Evolutionary conservation across 2,113 vertebrate species (phyloP), one percentile per base, ranked within the genome.

Genomic region (Cranoglanis bouderius): DNA sequence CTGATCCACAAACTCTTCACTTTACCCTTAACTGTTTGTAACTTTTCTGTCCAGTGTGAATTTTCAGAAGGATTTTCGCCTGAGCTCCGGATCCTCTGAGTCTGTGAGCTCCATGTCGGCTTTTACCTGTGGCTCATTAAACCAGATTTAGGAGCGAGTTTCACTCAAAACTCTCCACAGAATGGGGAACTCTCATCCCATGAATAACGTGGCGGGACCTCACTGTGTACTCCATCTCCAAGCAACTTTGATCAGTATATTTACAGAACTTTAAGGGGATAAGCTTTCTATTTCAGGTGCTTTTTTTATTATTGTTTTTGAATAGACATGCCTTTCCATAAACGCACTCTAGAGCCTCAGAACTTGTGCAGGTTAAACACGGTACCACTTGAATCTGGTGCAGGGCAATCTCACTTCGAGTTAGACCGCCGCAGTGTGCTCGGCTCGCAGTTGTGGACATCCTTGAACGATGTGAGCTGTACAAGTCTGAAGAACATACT

Each of bases 391-490:
- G 89, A 85, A 38, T 57, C 72, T 32, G 85, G n/a, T 57, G 67
- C 77, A 35, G 78, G 51, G 59, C 77, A 24, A 4, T 67, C 83
- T 74, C 57, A 57, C 38, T 21, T 65, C 10, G 74, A 51, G 49
- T 26, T 46, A 43, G 74, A 86, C 1, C 35, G 51, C 40, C 75
- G 88, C 38, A 78, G 82, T 19, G 81, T 82, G 51, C 57, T 70
- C 57, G 63, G 72, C 19, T 61, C 51, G n/a, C 65, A 85, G n/a
- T 92, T 92, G 51, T 96, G 96, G 90, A 89, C 92, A 87, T 95
- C 95, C 3, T 90, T 97, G 93, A 95, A 95, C 89, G 96, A 96
- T 92, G 96, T 96, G 92, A 95, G 94, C 92, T 91, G 94, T 82
- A 94, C 93, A 87, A 89, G 94, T 26, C 91, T 97, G 91, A 92